A percentile compares a stretch with the other conserved stretches of the same genome.
Conservation (phyloP, 2,113 vertebrate genomes). For the Otocyon megalotis region DNA sequence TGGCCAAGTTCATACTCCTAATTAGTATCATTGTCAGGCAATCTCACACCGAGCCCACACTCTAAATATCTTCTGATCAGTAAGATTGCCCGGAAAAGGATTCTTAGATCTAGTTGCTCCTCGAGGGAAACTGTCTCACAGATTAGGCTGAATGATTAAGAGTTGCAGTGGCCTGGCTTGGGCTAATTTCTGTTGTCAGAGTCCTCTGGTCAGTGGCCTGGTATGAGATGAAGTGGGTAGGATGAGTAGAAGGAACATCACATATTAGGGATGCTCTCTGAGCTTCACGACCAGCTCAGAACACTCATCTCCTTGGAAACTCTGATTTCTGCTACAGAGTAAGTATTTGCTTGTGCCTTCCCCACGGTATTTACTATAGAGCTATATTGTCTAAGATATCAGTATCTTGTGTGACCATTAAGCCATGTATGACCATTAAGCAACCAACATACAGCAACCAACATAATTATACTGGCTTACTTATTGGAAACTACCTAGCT, state of each 20-base stretch:
- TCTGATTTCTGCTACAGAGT: not conserved
- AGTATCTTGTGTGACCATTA: not conserved
- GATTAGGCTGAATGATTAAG: not conserved
- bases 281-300: not conserved
- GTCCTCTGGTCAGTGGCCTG: not conserved
- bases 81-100: not conserved
- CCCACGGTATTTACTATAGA: not conserved
- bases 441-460: not conserved
- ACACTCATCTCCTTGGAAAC: not conserved
- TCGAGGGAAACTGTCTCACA: not conserved
- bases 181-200: not conserved
- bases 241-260: no score
- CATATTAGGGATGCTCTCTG: not conserved
- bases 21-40: not conserved
- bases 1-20: not conserved
- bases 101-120: not conserved
- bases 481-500: not conserved
- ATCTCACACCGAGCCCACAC: not conserved
- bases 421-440: not conserved
- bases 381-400: not conserved
- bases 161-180: not conserved
- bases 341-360: not conserved
- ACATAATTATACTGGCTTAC: not conserved
- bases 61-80: not conserved
- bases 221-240: not conserved